Percentiles rank a stretch among this genome's conserved stretches.
phyloP scores from a whole-genome alignment of 2,113 vertebrate species.

The Alexandromys fortis region DNA sequence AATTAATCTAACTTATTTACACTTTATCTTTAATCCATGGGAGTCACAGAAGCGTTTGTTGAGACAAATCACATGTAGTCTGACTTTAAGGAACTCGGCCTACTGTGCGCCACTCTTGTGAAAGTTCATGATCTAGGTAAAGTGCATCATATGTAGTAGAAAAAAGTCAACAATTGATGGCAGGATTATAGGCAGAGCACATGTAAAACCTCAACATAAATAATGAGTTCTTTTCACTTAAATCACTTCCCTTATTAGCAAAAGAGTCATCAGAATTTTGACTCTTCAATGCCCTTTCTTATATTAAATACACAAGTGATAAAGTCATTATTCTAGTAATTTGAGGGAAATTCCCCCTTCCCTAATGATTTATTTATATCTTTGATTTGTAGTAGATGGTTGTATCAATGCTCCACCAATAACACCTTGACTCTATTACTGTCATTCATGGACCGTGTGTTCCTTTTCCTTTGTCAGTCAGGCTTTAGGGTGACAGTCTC shows the following conservation, averaged over 20 bases:
- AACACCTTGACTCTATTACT: not conserved
- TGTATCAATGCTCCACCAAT: not conserved
- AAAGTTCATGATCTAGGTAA: not conserved
- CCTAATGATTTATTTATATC: not conserved
- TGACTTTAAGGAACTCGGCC: not conserved
- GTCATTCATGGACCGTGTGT: not conserved
- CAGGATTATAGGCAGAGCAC: not conserved
- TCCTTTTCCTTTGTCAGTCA: not conserved
- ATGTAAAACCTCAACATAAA: not conserved
- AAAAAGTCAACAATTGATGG: not conserved
- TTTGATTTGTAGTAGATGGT: constrained; percentile 3
- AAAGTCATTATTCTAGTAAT: not conserved
- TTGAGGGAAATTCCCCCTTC: not conserved
- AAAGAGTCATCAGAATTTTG: not conserved
- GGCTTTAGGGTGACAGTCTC: not conserved
- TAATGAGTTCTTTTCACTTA: not conserved
- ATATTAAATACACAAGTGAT: not conserved
- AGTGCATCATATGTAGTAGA: not conserved
- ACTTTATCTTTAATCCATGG: not conserved
- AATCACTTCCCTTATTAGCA: not conserved
- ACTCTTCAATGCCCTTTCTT: not conserved
- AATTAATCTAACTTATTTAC: not conserved
- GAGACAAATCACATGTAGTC: not conserved
- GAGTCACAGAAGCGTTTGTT: not conserved
- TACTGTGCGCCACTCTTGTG: not conserved